Evolutionary conservation across 1,140 invertebrate genomes (phyloP), one percentile per base, ranked within the genome.

Genomic region (Limonius californicus): DNA sequence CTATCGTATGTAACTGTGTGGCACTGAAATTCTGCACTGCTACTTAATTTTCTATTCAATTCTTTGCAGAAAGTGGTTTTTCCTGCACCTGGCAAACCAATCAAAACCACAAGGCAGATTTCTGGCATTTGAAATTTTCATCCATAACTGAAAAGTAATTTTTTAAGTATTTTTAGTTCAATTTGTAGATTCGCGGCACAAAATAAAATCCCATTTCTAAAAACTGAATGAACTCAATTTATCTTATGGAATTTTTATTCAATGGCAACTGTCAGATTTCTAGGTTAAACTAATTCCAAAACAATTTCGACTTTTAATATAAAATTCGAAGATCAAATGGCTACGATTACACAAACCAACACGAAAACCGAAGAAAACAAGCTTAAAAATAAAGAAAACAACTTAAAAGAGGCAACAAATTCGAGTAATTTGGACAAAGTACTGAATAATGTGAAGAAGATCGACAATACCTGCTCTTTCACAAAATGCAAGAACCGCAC

Each of bases 401-500:
- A 72, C 30, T 45, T 76, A 16, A 61, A 72, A 62, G 63, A 76
- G 65, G 70, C 70, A n/a, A 68, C 69, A 4, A 47, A 54, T 14
- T 68, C 64, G 7, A 69, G 69, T 43, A 60, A 76, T 67, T 39
- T 75, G 32, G 73, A 76, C 39, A 65, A 62, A 30, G 70, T 73
- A 6, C 58, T 77, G 18, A 43, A 74, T 54, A 74, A 76, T 30
- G 67, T 77, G 0, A 72, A 74, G 64, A 70, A 67, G 32, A 59
- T 76, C 9, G 76, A 77, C 61, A 70, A 74, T 55, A 70, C 62
- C 1, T 77, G 76, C 65, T 67, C 69, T 2, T 75, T 73, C 59
- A 67, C 53, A 32, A 76, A 76, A 63, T 77, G 76, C 61, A 77
- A 77, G 67, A 70, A 61, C n/a, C 67, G 63, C 42, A 74, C 68